A percentile compares a stretch with the other conserved stretches of the same genome.
Evolutionary conservation across 2,797 vertebrate species (phyloP).

Genomic region (Aselliscus stoliczkanus): DNA sequence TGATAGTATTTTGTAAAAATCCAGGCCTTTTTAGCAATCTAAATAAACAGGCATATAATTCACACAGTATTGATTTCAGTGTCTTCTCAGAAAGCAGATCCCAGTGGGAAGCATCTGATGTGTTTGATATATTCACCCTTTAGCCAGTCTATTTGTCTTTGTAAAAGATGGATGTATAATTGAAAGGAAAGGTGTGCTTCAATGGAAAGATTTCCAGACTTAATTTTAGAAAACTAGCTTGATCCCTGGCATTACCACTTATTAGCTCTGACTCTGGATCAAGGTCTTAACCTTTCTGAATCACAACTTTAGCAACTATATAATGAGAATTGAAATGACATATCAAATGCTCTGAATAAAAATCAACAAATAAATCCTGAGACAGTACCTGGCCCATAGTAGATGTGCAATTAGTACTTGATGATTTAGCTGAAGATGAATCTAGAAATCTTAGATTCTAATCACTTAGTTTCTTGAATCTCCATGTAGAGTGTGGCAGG

Average conservation of each 20-base stretch:
- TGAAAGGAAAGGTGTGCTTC: background rate
- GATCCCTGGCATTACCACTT: background rate
- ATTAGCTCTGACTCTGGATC: background rate
- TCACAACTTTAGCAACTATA: background rate
- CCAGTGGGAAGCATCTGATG: background rate
- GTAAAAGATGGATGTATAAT: background rate
- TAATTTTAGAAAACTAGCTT: background rate
- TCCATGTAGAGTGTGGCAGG: background rate
- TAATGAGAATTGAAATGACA: background rate
- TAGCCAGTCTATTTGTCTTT: background rate
- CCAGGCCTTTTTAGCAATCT: background rate
- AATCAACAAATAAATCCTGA: background rate
- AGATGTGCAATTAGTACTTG: background rate
- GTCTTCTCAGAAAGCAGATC: background rate
- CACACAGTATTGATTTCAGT: background rate
- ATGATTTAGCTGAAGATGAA: background rate
- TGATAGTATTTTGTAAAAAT: background rate
- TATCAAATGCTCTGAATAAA: background rate
- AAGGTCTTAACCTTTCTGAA: background rate
- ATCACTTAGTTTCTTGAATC: background rate
- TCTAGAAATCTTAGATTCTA: background rate
- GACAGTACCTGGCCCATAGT: background rate
- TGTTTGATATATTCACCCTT: conserved; percentile 6
- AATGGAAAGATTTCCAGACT: background rate
- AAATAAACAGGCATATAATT: background rate